These are phyloP conservation scores for Ceratosolen fusciceps DNA, from an alignment of 1,140 invertebrate species.

Conservation along the genomic window DNA sequence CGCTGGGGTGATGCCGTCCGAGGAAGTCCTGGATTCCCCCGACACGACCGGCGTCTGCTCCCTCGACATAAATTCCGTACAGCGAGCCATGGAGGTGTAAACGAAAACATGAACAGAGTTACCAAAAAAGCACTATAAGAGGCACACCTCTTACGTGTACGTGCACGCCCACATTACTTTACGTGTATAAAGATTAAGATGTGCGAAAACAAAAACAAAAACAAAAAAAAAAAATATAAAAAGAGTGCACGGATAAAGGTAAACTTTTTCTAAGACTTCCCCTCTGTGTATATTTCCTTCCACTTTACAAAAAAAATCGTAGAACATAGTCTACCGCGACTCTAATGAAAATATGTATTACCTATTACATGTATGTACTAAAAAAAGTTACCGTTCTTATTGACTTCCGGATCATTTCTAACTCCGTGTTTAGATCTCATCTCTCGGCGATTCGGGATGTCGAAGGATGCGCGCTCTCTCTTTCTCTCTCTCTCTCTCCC, in stretches of 20 bases:
- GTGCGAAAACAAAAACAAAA: neutral
- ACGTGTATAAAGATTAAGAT: neutral
- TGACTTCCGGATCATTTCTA: neutral
- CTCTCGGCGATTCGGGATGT: neutral
- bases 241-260: neutral
- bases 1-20: conserved; percentile 69
- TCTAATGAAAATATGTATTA: conserved; percentile 16
- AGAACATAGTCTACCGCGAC: neutral
- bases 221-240: neutral
- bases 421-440: neutral
- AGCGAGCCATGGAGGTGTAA: conserved; percentile 65
- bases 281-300: neutral
- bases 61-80: conserved; percentile 65
- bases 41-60: conserved; percentile 65
- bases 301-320: neutral
- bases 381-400: neutral
- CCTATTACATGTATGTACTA: neutral
- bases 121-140: neutral
- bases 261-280: conserved; percentile 2
- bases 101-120: neutral
- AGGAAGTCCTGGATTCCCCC: conserved; percentile 67
- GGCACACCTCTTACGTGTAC: no score
- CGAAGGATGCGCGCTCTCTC: no score
- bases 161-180: neutral
- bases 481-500: no score